Conservation (phyloP, 30 jellyfish, hydroid and myxozoan species). For the Turritopsis rubra region DNA sequence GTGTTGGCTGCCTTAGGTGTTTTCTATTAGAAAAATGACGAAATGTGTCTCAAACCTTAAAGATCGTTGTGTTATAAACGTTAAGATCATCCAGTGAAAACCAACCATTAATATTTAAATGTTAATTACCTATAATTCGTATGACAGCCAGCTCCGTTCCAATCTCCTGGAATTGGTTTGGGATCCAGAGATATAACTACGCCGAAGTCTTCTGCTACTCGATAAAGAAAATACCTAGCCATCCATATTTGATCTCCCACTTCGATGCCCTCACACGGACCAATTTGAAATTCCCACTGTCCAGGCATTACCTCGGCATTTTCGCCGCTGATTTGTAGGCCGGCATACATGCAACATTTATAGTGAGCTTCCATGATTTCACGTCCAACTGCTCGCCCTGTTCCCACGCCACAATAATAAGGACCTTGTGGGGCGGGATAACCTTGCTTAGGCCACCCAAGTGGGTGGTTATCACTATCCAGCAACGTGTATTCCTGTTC, state of each 20-base stretch:
- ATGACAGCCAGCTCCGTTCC: conserved; percentile 99
- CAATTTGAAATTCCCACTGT: conserved; percentile 97
- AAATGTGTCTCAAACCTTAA: too few relatives aligned
- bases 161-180: conserved; percentile 92
- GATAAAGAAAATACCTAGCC: conserved; percentile 66
- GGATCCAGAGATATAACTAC: conserved; percentile 81
- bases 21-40: too few relatives aligned
- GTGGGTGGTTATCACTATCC: conserved; percentile 68
- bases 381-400: conserved; percentile 82
- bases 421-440: conserved; percentile 93
- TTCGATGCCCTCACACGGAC: conserved; percentile 95
- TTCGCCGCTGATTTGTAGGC: conserved; percentile 83
- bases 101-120: too few relatives aligned
- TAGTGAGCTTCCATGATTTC: conserved; percentile 95
- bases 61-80: too few relatives aligned
- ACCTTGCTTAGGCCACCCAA: conserved; percentile 92
- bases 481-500: conserved; percentile 88
- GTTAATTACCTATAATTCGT: conserved; percentile 81
- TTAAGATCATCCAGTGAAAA: too few relatives aligned
- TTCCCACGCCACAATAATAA: conserved; percentile 79
- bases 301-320: conserved; percentile 97
- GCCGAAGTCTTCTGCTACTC: conserved; percentile 96
- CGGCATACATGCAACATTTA: conserved; percentile 80
- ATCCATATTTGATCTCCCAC: conserved; percentile 97
- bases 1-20: too few relatives aligned